Evolutionary conservation across 2,797 vertebrate species (phyloP).

Genomic region (Todus mexicanus): DNA sequence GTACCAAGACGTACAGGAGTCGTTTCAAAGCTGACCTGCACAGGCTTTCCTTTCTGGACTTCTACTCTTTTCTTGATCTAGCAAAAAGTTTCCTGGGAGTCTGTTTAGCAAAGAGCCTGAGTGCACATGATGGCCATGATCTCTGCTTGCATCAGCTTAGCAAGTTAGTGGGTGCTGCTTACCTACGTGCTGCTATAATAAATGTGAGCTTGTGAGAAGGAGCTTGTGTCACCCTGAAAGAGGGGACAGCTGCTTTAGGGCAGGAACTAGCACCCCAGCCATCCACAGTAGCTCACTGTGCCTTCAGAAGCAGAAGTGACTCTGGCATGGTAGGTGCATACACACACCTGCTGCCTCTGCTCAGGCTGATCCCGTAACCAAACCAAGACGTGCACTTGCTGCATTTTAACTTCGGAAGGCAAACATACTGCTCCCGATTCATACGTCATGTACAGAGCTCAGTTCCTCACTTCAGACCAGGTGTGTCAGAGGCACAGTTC

Average conservation of each 20-base stretch:
- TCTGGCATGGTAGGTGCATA: accelerated
- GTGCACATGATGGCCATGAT: not conserved
- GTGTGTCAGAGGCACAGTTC: not conserved
- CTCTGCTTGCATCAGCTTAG: not conserved
- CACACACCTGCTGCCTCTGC: not conserved
- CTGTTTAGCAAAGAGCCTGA: not conserved
- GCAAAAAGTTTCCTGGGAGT: not conserved
- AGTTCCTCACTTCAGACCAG: not conserved
- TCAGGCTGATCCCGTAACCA: not conserved
- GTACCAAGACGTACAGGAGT: not conserved
- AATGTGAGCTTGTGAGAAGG: not conserved
- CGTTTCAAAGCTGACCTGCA: not conserved
- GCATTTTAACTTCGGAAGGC: not conserved
- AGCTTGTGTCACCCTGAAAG: not conserved
- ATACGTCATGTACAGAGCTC: not conserved
- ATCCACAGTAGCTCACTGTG: not conserved
- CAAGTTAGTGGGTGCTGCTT: not conserved
- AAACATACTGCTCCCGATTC: not conserved
- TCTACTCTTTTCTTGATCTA: not conserved
- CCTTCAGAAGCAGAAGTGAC: not conserved
- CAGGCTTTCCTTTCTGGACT: not conserved
- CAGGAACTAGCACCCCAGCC: not conserved
- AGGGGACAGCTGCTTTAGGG: not conserved
- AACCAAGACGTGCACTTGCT: not conserved
- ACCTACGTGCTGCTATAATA: not conserved